A percentile compares a stretch with the other conserved stretches of the same genome.
These are phyloP conservation scores for Saccostrea echinata DNA, from an alignment of 1,140 invertebrate genomes.

Conservation along the genomic window DNA sequence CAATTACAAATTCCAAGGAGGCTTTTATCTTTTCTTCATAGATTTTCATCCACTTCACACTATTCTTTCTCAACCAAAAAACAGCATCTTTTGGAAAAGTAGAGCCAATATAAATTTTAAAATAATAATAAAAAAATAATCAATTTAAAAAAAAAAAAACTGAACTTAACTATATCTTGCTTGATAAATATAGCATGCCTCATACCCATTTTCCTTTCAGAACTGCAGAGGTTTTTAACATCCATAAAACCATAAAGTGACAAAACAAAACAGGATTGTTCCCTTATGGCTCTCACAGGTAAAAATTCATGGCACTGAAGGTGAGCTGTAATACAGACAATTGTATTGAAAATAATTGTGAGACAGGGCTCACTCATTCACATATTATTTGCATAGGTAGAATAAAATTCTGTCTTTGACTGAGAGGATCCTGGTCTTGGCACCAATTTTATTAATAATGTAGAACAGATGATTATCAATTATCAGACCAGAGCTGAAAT, in stretches of 20 bases:
- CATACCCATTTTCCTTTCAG: conserved; percentile 1
- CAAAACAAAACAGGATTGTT: not conserved
- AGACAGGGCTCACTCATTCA: not conserved
- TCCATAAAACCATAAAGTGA: not conserved
- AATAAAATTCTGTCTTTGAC: not conserved
- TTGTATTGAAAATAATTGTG: not conserved
- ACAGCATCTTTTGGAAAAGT: not conserved
- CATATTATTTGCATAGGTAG: not conserved
- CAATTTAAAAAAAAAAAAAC: too few species aligned
- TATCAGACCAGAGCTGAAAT: too few species aligned
- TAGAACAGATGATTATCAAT: not conserved
- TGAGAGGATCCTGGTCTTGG: not conserved
- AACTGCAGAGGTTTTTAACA: not conserved
- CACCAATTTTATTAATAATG: not conserved
- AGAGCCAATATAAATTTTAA: not conserved
- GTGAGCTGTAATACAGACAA: not conserved
- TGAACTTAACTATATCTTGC: too few species aligned
- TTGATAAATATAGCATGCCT: not conserved
- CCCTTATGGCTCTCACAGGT: not conserved
- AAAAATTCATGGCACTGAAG: not conserved
- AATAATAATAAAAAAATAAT: too few species aligned
- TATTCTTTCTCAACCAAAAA: not conserved
- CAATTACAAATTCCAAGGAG: not conserved
- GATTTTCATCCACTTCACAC: not conserved
- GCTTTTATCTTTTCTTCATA: not conserved